Evolutionary conservation across 23 tunicate species (phyloP), one percentile per base, ranked within the genome.

Genomic region (Phallusia fumigata): DNA sequence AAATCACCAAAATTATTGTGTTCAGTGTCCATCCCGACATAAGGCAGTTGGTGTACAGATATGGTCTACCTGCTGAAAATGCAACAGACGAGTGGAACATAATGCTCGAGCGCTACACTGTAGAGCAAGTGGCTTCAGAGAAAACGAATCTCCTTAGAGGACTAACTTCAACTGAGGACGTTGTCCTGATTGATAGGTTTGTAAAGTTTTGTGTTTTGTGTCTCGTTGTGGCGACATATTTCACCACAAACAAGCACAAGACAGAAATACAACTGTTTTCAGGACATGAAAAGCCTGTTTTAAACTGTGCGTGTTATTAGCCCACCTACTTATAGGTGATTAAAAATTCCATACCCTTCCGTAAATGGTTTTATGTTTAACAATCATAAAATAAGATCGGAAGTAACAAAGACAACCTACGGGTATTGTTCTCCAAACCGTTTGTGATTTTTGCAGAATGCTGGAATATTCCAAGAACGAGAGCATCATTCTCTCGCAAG

Each of bases 101-200:
- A 13, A 94, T 94, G 98, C 86, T 94, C 8, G 76, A 53, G 30
- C 82, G 89, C n/a, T 93, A 93, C 76, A 30, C 78, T 0, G 32
- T 10, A 2, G 92, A 88, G 74, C 32, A 74, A 18, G 86, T 86
- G 44, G 98, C 98, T 18, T 51, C 85, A 13, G 98, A 94, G 72
- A 80, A 94, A 73, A 40, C 80, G 21, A 94, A 94, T 64, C 65
- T 94, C 26, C 78, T 94, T 35, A 49, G 98, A 21, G 98, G 98
- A 16, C 76, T 94, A 11, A 84, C 94, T 0, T 85, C 98, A 18
- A 86, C 94, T 21, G 88, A 89, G 51, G 88, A 89, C 45, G 81
- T 94, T 19, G 74, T 73, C 10, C 47, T 89, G 75, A 85, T 94
- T 81, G 98, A 93, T 84, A 93, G 87, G 98, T 93, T 22, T 40